Percentiles rank a stretch among this genome's conserved stretches.
These are phyloP conservation scores for Pangasianodon hypophthalmus DNA, from an alignment of 2,113 vertebrate genomes.

Conservation along the genomic window DNA sequence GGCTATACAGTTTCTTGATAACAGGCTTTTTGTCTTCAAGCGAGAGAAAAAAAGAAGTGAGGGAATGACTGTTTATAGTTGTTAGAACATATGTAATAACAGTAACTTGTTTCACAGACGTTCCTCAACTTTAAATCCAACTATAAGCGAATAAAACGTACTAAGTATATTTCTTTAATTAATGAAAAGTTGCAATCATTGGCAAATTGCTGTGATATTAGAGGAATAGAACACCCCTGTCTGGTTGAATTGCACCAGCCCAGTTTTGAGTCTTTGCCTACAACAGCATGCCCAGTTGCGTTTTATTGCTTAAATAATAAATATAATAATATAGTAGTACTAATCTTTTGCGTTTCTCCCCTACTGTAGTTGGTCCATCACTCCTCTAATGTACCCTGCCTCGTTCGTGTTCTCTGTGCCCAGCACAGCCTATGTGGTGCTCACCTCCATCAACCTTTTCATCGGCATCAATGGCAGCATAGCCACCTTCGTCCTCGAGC, in stretches of 20 bases:
- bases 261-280: background rate
- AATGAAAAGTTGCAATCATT: background rate
- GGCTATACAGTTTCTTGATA: background rate
- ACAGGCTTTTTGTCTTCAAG: background rate
- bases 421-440: constrained; percentile 79
- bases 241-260: background rate
- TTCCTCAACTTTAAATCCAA: background rate
- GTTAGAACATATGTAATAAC: background rate
- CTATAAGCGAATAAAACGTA: background rate
- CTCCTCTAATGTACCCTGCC: constrained; percentile 81
- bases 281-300: background rate
- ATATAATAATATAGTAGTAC: background rate
- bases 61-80: background rate
- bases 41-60: background rate
- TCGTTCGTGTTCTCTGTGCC: constrained; percentile 79
- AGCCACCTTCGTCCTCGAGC: constrained; percentile 80
- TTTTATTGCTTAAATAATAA: background rate
- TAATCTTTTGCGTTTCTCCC: background rate
- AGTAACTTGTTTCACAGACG: background rate
- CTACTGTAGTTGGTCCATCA: constrained; percentile 77
- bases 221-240: background rate
- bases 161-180: background rate
- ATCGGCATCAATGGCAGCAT: constrained; percentile 81
- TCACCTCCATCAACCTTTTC: constrained; percentile 80
- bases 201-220: background rate